phyloP scores from a whole-genome alignment of 2,888 invertebrate species.

The Tipula unca region DNA sequence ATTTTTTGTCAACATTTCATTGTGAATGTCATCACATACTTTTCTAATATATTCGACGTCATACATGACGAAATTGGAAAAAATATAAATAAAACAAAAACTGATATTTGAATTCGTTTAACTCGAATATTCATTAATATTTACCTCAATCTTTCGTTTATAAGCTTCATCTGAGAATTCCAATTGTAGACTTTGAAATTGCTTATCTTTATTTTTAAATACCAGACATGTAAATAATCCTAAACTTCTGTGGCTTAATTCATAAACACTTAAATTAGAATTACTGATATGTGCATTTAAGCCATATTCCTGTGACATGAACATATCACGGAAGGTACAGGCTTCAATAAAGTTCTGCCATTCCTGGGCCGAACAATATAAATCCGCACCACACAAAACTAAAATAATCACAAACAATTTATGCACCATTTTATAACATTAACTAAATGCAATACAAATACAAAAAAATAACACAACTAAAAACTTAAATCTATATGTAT shows the following conservation, averaged over 20 bases:
- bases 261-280: background rate
- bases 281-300: background rate
- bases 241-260: background rate
- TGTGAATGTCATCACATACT: no score
- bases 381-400: background rate
- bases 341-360: background rate
- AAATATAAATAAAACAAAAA: background rate
- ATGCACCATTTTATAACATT: background rate
- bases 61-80: background rate
- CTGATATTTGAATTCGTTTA: background rate
- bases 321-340: background rate
- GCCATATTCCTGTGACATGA: background rate
- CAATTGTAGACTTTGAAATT: background rate
- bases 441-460: background rate
- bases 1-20: no score
- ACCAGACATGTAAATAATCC: background rate
- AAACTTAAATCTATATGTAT: background rate
- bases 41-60: background rate
- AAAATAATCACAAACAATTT: background rate
- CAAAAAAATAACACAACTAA: background rate
- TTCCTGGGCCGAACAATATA: background rate
- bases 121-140: background rate
- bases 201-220: background rate
- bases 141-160: background rate
- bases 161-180: background rate